Evolutionary conservation across 2,888 invertebrate genomes (phyloP).

Genomic region (Dryococelus australis): DNA sequence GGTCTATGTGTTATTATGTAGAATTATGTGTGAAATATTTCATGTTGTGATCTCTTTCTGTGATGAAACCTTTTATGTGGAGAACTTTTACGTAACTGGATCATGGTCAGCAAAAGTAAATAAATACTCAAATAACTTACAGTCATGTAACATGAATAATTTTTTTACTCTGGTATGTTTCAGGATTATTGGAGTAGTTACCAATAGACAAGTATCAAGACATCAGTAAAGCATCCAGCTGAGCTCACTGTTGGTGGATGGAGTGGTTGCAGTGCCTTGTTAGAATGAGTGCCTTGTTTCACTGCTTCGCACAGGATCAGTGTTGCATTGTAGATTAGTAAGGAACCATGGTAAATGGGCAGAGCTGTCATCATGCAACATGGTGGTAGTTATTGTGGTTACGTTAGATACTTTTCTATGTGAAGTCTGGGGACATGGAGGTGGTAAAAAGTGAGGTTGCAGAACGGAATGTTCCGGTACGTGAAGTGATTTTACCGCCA

Average conservation of each 20-base stretch:
- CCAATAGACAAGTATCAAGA: neutral
- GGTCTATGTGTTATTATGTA: no score
- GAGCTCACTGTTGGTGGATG: neutral
- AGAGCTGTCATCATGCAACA: neutral
- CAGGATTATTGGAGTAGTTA: neutral
- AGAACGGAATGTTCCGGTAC: constrained; percentile 23
- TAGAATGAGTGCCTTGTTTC: neutral
- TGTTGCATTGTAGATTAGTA: neutral
- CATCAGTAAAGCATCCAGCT: neutral
- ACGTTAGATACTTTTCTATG: neutral
- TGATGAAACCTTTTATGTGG: no score
- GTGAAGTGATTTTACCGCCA: constrained; percentile 28
- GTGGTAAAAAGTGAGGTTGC: neutral
- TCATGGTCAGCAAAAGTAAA: no score
- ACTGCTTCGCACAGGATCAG: neutral
- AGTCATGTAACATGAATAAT: neutral
- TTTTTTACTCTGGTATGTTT: neutral
- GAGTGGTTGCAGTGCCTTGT: neutral
- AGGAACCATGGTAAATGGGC: neutral
- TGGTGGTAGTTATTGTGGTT: neutral
- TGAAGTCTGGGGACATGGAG: neutral
- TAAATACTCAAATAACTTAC: no score
- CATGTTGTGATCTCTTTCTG: no score
- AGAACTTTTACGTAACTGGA: no score
- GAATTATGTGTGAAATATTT: no score